Evolutionary conservation across 2,888 invertebrate genomes (phyloP), one percentile per base, ranked within the genome.

Genomic region (Mongoloraphidia duomilia): DNA sequence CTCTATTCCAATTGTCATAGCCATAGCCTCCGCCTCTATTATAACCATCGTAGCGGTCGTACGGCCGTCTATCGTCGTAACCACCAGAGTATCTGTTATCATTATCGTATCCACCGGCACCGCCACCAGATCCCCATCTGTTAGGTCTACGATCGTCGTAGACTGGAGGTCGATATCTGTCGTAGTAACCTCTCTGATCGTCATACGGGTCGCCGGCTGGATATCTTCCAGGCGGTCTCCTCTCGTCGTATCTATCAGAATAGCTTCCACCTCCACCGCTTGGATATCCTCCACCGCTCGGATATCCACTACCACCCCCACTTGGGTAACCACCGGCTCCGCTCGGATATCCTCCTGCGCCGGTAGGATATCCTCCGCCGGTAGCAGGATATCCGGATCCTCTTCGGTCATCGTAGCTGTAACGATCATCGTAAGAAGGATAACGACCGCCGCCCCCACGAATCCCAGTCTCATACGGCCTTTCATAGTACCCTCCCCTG

Each of bases 21-120:
- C 75, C 74, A 49, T 71, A 68, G 9, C 65, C 63, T 47, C 65
- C 58, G 37, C 66, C 65, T 41, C 69, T 68, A 33, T 63, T 61
- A 1, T 62, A 60, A 50, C 61, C 57, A 33, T 63, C 62, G 50
- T 64, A 62, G 9, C 36, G 36, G 14, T 9, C 10, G 9, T 13
- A 13, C 10, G 40, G 40, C 11, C 40, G 13, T 4, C 40, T 13
- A 9, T 13, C 14, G 39, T 52, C 49, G 40, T 54, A 54, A 17
- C 54, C 50, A 3, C 46, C 34, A 26, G 55, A 54, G 42, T 57
- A 55, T 12, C 53, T 42, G 11, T 47, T 43, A 38, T 51, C 50
- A n/a, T 47, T 37, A 41, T 51, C 47, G 44, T 51, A 52, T 10
- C 49, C 34, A 40, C 56, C 55, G 26, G 26, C 26, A 26, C 26